Conservation (phyloP, 2,797 vertebrate species). For the Epinephelus coioides region DNA sequence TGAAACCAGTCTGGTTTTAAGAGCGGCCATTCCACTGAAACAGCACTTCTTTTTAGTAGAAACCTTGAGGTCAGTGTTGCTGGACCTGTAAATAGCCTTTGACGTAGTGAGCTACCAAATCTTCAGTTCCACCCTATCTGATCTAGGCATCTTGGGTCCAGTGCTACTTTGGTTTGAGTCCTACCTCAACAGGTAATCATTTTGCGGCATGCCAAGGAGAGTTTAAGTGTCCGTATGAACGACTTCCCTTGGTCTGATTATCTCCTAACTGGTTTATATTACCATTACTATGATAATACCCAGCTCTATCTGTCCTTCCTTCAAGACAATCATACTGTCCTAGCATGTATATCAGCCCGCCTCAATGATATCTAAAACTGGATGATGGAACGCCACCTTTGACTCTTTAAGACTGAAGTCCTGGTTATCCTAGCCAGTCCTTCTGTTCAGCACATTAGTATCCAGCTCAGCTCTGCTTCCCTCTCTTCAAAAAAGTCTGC, state of each 20-base stretch:
- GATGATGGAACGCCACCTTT: not conserved
- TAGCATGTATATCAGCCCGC: not conserved
- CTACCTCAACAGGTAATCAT: not conserved
- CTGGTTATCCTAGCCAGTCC: not conserved
- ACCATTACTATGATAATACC: no score
- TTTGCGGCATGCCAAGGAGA: not conserved
- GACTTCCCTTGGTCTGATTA: no score
- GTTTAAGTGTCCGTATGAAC: no score
- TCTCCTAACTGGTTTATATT: no score
- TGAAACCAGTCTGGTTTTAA: not conserved
- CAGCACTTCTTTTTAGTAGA: not conserved
- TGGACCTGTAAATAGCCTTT: not conserved
- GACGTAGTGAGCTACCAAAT: not conserved
- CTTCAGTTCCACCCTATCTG: not conserved
- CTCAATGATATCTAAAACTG: conserved; percentile 3
- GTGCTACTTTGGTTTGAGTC: not conserved
- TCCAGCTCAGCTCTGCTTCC: not conserved
- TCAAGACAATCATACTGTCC: no score
- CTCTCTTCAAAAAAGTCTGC: not conserved
- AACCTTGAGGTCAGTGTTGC: not conserved
- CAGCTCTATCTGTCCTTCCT: no score
- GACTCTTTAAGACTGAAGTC: conserved; percentile 6
- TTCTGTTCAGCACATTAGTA: conserved; percentile 8
- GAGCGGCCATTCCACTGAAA: not conserved
- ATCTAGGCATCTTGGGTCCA: not conserved